A percentile compares a stretch with the other conserved stretches of the same genome.
These are phyloP conservation scores for Myiopsitta monachus DNA, from an alignment of 2,113 vertebrate species.

Conservation along the genomic window DNA sequence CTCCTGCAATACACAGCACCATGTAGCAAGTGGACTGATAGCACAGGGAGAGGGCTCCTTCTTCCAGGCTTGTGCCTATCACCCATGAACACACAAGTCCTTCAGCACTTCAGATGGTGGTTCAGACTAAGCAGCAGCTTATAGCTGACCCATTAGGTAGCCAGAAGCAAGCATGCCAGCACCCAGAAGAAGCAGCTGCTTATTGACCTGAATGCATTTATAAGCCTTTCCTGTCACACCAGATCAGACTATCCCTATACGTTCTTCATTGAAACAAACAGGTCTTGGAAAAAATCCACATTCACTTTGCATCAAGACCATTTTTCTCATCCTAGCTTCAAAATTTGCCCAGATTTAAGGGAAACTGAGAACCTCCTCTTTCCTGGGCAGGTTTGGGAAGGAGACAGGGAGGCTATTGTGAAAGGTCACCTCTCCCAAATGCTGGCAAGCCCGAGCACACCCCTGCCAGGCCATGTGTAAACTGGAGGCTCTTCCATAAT, in stretches of 20 bases:
- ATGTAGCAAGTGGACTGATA: neutral
- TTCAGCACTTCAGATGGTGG: neutral
- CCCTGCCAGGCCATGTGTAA: neutral
- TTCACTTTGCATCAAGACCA: neutral
- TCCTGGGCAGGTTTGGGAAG: neutral
- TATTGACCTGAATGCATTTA: neutral
- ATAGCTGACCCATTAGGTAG: neutral
- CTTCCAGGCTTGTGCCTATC: neutral
- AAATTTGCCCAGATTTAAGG: neutral
- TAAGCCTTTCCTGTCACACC: neutral
- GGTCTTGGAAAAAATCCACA: neutral
- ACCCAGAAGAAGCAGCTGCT: neutral
- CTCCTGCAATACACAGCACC: neutral
- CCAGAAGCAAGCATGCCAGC: neutral
- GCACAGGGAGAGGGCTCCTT: neutral
- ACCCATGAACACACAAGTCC: neutral
- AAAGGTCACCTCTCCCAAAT: neutral
- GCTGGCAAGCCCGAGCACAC: neutral
- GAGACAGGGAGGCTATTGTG: fast-evolving
- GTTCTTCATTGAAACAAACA: neutral
- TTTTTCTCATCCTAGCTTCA: neutral
- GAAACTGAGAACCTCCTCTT: neutral
- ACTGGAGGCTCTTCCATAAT: neutral
- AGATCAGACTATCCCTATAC: neutral
- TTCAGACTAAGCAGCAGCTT: neutral